Base-by-base conservation (phyloP, 2,888 invertebrate species). In the Alentia gelatinosa region DNA sequence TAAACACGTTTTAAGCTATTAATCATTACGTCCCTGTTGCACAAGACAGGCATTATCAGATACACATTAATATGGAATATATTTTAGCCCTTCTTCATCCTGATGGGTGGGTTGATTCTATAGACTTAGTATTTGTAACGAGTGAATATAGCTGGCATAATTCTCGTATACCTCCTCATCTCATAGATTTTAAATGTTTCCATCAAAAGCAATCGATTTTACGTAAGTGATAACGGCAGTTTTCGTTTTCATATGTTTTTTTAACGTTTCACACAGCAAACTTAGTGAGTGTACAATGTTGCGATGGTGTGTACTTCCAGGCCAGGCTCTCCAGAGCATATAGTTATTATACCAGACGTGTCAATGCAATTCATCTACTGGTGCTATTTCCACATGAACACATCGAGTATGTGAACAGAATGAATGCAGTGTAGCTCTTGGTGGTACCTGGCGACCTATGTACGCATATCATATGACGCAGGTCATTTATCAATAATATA, bases 301-400 rank as follows among this genome's bases (percentile, higher is more conserved):
- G 37, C 37, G 68, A 26, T 68, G 12, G 26, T n/a, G 68, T 68
- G 26, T 68, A 68, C 68, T 68, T 68, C 33, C 0, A 68, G 68
- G 26, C 30, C 0, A n/a, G 39, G 79, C 79, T 37, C 19, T 9
- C 23, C 39, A 79, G 79, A 39, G 79, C 37, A 33, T 1, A 68
- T 68, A 33, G 26, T 83, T 83, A 9, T 23, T 83, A 83, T 40
- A 35, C 83, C 23, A 19, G 40, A 83, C 83, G 39, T 83, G 47
- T 86, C 86, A 86, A 83, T 83, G 86, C 86, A 33, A 42, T 50
- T 86, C 86, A 86, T 47, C 30, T 33, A 26, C 86, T 86, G 86
- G 86, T 86, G 86, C 86, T 86, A 86, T 86, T 86, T 86, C 47
- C 86, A 86, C 47, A 86, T 47, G 30, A 86, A 47, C 47, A 50